Conservation (phyloP, 2,888 invertebrate species). For the Thymelicus acteon region DNA sequence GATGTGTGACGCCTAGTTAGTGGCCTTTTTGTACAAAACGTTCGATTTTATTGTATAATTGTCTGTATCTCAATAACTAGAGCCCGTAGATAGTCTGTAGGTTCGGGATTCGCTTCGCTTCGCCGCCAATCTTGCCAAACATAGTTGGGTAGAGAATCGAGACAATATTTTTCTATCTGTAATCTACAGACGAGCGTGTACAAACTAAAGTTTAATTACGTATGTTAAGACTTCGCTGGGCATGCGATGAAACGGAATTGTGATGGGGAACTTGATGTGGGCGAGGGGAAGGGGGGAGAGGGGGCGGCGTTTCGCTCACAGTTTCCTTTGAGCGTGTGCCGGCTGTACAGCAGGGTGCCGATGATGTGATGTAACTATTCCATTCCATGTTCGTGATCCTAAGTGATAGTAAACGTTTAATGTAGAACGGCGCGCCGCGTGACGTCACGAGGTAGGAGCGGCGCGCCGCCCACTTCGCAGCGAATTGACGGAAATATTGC, state of each 20-base stretch:
- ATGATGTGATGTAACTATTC: conserved; percentile 63
- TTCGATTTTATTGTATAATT: not conserved
- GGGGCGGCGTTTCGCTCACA: conserved; percentile 24
- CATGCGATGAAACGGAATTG: conserved; percentile 35
- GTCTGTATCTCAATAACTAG: not conserved
- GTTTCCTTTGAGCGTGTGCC: conserved; percentile 37
- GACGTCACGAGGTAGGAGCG: not conserved
- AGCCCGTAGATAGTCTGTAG: conserved; percentile 24
- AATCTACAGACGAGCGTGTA: conserved; percentile 44
- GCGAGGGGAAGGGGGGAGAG: too few species aligned
- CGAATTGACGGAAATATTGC: conserved; percentile 40
- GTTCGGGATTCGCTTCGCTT: conserved; percentile 28
- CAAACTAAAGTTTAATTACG: conserved; percentile 51
- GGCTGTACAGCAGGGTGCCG: conserved; percentile 54
- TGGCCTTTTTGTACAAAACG: conserved; percentile 31
- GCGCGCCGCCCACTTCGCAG: conserved; percentile 23
- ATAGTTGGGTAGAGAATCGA: conserved; percentile 28
- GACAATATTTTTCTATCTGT: conserved; percentile 37
- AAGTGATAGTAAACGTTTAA: conserved; percentile 60
- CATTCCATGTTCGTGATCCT: conserved; percentile 68
- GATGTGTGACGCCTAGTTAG: conserved; percentile 19
- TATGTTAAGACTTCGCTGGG: conserved; percentile 52
- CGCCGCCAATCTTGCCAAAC: conserved; percentile 33
- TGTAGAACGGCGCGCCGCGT: conserved; percentile 9
- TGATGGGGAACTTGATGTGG: not conserved